phyloP scores from a whole-genome alignment of 2,113 vertebrate genomes.

The Xiphophorus couchianus region DNA sequence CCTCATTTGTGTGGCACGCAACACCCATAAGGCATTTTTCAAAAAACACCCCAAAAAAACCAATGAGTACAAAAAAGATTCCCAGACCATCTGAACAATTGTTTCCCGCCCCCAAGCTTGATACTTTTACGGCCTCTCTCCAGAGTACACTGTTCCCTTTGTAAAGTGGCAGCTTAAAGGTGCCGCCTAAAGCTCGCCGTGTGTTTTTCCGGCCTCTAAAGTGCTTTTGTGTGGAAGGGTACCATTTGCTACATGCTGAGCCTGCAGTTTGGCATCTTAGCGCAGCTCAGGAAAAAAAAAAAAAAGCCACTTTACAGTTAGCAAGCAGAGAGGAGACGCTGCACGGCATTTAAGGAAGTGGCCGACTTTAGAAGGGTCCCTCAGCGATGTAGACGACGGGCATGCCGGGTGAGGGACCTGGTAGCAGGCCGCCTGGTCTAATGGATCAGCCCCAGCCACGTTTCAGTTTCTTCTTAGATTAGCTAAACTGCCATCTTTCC shows the following conservation, averaged over 20 bases:
- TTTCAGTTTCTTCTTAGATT: slow-evolving; percentile 19
- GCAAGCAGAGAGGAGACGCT: slow-evolving; percentile 40
- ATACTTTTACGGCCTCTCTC: slow-evolving; percentile 50
- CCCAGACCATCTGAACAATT: slow-evolving; percentile 39
- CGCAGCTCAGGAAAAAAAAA: slow-evolving; percentile 39
- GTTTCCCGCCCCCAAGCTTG: slow-evolving; percentile 25
- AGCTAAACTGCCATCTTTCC: slow-evolving; percentile 14
- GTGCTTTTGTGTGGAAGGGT: slow-evolving; percentile 75
- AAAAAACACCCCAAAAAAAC: background rate
- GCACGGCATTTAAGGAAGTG: slow-evolving; percentile 68
- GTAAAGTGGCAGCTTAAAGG: slow-evolving; percentile 58
- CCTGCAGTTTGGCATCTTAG: slow-evolving; percentile 67
- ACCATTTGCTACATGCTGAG: slow-evolving; percentile 80
- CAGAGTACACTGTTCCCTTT: slow-evolving; percentile 53
- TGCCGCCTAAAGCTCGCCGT: slow-evolving; percentile 24
- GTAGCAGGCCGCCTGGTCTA: slow-evolving; percentile 17
- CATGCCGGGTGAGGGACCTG: slow-evolving; percentile 31
- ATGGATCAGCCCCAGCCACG: slow-evolving; percentile 22
- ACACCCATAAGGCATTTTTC: slow-evolving; percentile 34
- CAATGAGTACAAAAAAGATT: background rate
- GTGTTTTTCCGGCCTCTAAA: slow-evolving; percentile 65
- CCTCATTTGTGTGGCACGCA: slow-evolving; percentile 32
- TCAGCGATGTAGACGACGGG: slow-evolving; percentile 46
- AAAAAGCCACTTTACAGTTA: slow-evolving; percentile 71
- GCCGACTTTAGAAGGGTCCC: slow-evolving; percentile 52